A percentile compares a stretch with the other conserved stretches of the same genome.
phyloP scores from a whole-genome alignment of 2,888 invertebrate species.

The Tetheella fluctuosa region DNA sequence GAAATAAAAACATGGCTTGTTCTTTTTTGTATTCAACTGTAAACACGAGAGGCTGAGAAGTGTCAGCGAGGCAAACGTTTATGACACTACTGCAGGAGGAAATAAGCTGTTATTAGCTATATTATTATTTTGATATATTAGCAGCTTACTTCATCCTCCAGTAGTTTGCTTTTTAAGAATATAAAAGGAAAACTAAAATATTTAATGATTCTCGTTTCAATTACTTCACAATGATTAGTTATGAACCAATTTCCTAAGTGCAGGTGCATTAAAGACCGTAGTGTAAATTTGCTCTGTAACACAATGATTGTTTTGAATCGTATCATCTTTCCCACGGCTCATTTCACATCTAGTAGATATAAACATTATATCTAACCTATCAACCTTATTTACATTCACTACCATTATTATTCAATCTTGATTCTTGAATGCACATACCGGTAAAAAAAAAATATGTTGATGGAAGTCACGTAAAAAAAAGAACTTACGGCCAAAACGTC shows the following conservation, averaged over 20 bases:
- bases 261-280: slow-evolving; percentile 14
- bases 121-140: too few species aligned
- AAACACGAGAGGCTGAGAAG: slow-evolving; percentile 11
- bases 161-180: too few species aligned
- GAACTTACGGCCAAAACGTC: too few species aligned
- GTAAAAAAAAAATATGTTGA: slow-evolving; percentile 42
- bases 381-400: slow-evolving; percentile 46
- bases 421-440: slow-evolving; percentile 48
- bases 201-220: neutral
- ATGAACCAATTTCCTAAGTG: neutral
- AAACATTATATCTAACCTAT: slow-evolving; percentile 36
- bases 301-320: slow-evolving; percentile 43
- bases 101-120: slow-evolving; percentile 10
- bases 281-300: slow-evolving; percentile 19
- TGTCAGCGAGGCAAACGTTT: slow-evolving; percentile 10
- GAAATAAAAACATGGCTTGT: slow-evolving; percentile 1
- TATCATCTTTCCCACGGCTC: slow-evolving; percentile 58
- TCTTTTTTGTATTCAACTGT: slow-evolving; percentile 13
- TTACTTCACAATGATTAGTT: neutral
- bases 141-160: too few species aligned
- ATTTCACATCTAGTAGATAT: slow-evolving; percentile 61
- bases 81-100: neutral
- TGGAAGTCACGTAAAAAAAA: neutral
- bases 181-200: neutral
- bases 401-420: slow-evolving; percentile 16